These are phyloP conservation scores for Nicator chloris DNA, from an alignment of 2,113 vertebrate species.

Conservation along the genomic window DNA sequence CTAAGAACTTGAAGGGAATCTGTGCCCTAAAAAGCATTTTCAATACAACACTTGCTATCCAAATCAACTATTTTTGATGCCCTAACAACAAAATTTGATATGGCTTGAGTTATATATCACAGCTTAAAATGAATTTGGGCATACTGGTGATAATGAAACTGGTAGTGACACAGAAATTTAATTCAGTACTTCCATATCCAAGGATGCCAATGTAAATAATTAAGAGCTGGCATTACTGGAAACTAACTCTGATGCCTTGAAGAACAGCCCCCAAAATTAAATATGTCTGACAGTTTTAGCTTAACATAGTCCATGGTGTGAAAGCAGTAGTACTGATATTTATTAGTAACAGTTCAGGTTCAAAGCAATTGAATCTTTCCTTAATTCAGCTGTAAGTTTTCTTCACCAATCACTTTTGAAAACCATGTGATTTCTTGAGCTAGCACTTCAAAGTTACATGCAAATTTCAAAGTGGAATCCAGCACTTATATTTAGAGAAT, in stretches of 20 bases:
- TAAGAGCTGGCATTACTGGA: neutral
- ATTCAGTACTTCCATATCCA: neutral
- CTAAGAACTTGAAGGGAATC: neutral
- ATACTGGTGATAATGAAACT: neutral
- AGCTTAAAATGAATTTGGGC: neutral
- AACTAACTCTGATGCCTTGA: neutral
- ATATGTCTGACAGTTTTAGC: neutral
- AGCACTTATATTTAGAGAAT: neutral
- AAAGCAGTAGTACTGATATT: neutral
- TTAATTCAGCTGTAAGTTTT: neutral
- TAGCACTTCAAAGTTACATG: neutral
- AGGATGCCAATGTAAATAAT: neutral
- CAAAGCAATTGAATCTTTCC: neutral
- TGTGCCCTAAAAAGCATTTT: neutral
- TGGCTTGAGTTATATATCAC: neutral
- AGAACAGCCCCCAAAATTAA: neutral
- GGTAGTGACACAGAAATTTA: neutral
- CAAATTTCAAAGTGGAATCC: neutral
- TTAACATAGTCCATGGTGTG: neutral
- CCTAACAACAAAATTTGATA: neutral
- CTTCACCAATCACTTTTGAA: neutral
- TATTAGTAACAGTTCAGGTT: neutral
- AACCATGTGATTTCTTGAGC: neutral
- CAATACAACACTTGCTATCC: neutral
- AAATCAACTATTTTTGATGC: neutral